phyloP scores from a whole-genome alignment of 2,113 vertebrate species.

The Pseudopodoces humilis region DNA sequence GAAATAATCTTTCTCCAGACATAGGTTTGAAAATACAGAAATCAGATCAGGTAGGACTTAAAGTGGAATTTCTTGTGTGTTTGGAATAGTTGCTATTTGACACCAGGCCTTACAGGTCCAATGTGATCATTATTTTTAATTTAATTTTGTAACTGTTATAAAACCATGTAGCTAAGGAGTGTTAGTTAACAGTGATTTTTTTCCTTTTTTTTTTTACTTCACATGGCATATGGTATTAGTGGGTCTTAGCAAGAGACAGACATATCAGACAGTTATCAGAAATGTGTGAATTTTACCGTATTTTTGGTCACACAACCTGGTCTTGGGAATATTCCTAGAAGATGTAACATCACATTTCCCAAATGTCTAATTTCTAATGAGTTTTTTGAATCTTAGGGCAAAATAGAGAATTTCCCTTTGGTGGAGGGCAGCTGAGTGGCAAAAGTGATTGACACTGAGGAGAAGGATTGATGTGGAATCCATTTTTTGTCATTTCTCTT shows the following conservation, averaged over 20 bases:
- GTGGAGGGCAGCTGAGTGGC: neutral
- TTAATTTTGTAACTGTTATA: neutral
- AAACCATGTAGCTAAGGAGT: neutral
- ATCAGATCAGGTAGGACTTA: neutral
- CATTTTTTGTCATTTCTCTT: neutral
- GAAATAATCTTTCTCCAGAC: neutral
- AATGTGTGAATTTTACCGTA: neutral
- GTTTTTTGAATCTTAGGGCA: neutral
- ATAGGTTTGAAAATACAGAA: neutral
- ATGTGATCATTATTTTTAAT: neutral
- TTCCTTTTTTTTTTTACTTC: neutral
- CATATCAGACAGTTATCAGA: neutral
- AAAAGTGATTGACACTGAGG: neutral
- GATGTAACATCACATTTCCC: neutral
- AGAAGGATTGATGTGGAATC: neutral
- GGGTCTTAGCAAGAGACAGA: neutral
- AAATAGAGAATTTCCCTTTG: neutral
- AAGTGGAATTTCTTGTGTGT: neutral
- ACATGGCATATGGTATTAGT: neutral
- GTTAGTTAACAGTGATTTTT: neutral
- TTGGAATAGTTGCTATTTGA: neutral
- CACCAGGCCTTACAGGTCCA: neutral
- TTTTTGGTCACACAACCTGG: neutral
- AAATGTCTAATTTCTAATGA: neutral
- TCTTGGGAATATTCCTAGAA: neutral